Base-by-base conservation (phyloP, 2,888 invertebrate species). In the Drosophila leonis region DNA sequence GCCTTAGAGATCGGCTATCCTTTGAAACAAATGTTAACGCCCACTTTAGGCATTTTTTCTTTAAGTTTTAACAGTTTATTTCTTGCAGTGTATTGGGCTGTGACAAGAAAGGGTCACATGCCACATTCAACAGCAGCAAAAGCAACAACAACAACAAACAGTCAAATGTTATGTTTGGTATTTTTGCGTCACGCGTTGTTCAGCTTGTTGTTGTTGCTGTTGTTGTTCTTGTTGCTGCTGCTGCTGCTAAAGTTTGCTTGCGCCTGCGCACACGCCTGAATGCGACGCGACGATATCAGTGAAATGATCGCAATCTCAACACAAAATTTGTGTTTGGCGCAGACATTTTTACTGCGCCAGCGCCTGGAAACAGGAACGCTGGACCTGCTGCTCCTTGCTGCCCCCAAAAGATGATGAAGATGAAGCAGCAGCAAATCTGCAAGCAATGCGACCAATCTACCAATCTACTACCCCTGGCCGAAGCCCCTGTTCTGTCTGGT, bases 101-200 rank as follows among this genome's bases (percentile, higher is more conserved):
- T 80, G 84, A 83, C 78, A 87, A 69, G 79, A 70, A 83, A 77
- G 80, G 84, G 80, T 78, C 82, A 78, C 75, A 65, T 78, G 77
- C 79, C 78, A 78, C 68, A 76, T 59, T 78, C 74, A 73, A 59
- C 69, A 63, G 78, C 79, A 78, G 66, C 65, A 55, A 8, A 12
- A 20, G 42, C 69, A 46, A 24, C 27, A 60, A 10, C 59, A 72
- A 64, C 72, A 77, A 66, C 67, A 63, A 63, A 78, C 73, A 82
- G 82, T 88, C 73, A 82, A 80, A 82, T 76, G 70, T 81, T 83
- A 67, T 82, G 72, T 73, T 88, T 87, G 80, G 89, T 86, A 90
- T 90, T 91, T 91, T 85, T 91, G 85, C 88, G 90, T 91, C 91
- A 91, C 92, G 90, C 90, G 83, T 87, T 80, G 77, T 75, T 84